phyloP scores from a whole-genome alignment of 2,888 invertebrate genomes.

The Argyresthia goedartella region DNA sequence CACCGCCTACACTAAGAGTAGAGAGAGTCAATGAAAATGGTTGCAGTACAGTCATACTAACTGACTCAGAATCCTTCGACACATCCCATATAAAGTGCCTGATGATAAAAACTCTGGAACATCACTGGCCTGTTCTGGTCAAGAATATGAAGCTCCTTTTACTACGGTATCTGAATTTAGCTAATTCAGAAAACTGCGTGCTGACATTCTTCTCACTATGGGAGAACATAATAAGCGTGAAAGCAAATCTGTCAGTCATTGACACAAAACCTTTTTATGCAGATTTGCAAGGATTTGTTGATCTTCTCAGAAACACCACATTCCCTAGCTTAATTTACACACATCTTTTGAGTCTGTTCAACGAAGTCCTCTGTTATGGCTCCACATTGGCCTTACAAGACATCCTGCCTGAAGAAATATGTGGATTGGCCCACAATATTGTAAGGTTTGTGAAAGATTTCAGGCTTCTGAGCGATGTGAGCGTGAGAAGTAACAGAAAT shows the following conservation, averaged over 20 bases:
- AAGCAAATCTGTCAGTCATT: conserved; percentile 89
- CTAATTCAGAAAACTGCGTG: conserved; percentile 77
- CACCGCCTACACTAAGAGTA: conserved; percentile 36
- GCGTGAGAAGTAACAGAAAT: conserved; percentile 51
- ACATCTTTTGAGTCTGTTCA: conserved; percentile 86
- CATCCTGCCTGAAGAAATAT: conserved; percentile 89
- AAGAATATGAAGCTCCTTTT: conserved; percentile 75
- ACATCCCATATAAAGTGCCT: conserved; percentile 89
- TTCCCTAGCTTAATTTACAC: conserved; percentile 88
- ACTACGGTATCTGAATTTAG: conserved; percentile 68
- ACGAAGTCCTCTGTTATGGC: conserved; percentile 92
- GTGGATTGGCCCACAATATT: conserved; percentile 86
- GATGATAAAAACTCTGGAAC: conserved; percentile 87
- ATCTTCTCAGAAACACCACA: conserved; percentile 75
- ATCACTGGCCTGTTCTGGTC: conserved; percentile 87
- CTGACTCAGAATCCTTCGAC: conserved; percentile 86
- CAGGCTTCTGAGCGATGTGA: conserved; percentile 75
- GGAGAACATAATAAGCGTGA: conserved; percentile 92
- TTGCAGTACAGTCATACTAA: conserved; percentile 75
- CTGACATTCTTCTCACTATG: conserved; percentile 88
- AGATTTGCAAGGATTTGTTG: conserved; percentile 84
- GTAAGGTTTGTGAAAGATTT: conserved; percentile 89
- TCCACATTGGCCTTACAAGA: conserved; percentile 91
- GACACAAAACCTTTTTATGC: conserved; percentile 92
- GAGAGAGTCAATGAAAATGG: conserved; percentile 57